Conservation (phyloP, 2,888 invertebrate species). For the Dendrolimus houi region DNA sequence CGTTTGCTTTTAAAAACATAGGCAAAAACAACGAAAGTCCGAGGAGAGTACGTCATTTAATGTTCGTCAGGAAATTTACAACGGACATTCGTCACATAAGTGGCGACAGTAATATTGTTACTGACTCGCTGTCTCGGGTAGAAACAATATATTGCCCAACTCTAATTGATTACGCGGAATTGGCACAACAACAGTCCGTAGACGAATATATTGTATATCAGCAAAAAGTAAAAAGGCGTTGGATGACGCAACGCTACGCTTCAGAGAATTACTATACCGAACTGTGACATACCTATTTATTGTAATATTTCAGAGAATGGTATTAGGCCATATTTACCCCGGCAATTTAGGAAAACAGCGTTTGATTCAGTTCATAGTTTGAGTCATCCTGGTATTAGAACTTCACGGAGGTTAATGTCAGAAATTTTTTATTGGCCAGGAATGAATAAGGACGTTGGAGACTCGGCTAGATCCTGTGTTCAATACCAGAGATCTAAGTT, state of each 20-base stretch:
- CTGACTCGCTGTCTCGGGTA: slow-evolving; percentile 10
- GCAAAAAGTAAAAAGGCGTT: neutral
- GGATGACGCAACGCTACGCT: neutral
- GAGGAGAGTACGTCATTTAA: slow-evolving; percentile 8
- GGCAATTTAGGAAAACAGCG: slow-evolving; percentile 4
- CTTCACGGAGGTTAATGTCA: slow-evolving; percentile 1
- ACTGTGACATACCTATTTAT: slow-evolving; percentile 4
- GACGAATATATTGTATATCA: neutral
- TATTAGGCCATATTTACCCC: slow-evolving; percentile 8
- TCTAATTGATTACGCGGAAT: slow-evolving; percentile 8
- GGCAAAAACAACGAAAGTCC: slow-evolving; percentile 8
- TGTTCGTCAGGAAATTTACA: slow-evolving; percentile 13
- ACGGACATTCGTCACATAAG: slow-evolving; percentile 9
- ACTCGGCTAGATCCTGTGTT: slow-evolving; percentile 9
- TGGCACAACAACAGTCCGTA: slow-evolving; percentile 8
- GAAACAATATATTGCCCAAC: slow-evolving; percentile 10
- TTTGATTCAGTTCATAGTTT: slow-evolving; percentile 2
- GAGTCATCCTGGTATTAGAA: slow-evolving; percentile 4
- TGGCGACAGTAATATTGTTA: slow-evolving; percentile 9
- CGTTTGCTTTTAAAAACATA: slow-evolving; percentile 6
- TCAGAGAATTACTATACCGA: neutral
- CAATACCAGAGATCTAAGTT: slow-evolving; percentile 12
- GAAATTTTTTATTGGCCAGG: slow-evolving; percentile 9
- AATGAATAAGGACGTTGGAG: slow-evolving; percentile 7
- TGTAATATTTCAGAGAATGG: slow-evolving; percentile 7